Evolutionary conservation across 2,797 vertebrate genomes (phyloP).

Genomic region (Choloepus didactylus): DNA sequence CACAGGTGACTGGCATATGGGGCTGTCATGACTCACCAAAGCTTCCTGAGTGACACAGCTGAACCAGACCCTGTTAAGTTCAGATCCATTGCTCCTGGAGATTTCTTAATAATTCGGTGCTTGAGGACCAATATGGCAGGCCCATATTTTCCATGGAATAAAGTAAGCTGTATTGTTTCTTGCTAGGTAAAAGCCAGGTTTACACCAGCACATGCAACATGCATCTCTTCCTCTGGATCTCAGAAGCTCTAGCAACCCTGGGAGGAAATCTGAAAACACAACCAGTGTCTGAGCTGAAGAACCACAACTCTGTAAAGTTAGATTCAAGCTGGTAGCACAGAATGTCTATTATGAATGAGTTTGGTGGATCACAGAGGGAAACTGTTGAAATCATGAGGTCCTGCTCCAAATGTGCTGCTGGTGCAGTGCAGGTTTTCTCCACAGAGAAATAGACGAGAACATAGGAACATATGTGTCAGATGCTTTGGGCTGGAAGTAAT

Average conservation of each 20-base stretch:
- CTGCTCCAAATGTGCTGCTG: neutral
- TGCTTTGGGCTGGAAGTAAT: constrained; percentile 41
- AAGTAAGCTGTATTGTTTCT: neutral
- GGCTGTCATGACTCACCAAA: neutral
- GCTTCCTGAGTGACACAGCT: neutral
- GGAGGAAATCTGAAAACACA: neutral
- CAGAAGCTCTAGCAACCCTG: neutral
- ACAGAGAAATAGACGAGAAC: neutral
- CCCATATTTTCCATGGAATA: neutral
- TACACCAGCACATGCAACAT: neutral
- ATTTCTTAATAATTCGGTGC: neutral
- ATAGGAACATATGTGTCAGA: neutral
- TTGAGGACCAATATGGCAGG: neutral
- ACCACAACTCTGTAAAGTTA: constrained; percentile 40
- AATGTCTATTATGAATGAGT: neutral
- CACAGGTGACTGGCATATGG: neutral
- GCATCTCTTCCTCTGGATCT: neutral
- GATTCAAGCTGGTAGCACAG: constrained; percentile 57
- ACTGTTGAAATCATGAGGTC: constrained; percentile 57
- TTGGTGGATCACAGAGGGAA: constrained; percentile 51
- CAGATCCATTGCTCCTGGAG: neutral
- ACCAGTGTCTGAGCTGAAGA: constrained; percentile 17
- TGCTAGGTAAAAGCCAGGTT: neutral
- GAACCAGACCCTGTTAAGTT: neutral
- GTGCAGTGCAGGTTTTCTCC: neutral